Evolutionary conservation across 1,140 invertebrate genomes (phyloP).

Genomic region (Pachyrhynchus sulphureomaculatus): DNA sequence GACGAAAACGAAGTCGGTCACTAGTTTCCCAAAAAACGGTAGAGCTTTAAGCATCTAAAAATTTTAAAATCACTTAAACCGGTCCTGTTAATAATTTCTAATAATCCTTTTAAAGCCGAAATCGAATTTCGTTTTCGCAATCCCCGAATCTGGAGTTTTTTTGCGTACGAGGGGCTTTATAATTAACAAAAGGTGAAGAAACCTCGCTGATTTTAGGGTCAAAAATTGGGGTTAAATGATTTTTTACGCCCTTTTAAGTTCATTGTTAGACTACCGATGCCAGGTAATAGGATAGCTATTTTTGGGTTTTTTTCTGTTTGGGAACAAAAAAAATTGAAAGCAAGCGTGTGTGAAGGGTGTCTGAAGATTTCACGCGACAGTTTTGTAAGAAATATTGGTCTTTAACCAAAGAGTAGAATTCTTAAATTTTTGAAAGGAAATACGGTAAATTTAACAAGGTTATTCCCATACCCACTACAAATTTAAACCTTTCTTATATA

Average conservation of each 20-base stretch:
- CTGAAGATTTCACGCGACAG: background rate
- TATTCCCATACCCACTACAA: too few relatives aligned
- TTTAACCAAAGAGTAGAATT: too few relatives aligned
- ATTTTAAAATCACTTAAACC: too few relatives aligned
- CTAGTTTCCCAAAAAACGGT: too few relatives aligned
- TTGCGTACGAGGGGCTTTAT: slow-evolving; percentile 2
- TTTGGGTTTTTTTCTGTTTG: slow-evolving; percentile 23
- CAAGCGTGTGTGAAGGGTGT: background rate
- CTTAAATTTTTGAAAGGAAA: too few relatives aligned
- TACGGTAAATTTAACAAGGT: too few relatives aligned
- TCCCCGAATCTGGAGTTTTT: too few relatives aligned
- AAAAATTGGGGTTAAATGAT: slow-evolving; percentile 31
- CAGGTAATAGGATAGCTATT: slow-evolving; percentile 24
- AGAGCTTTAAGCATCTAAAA: too few relatives aligned
- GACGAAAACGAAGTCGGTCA: too few relatives aligned
- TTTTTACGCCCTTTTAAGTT: slow-evolving; percentile 21
- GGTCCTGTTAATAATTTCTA: too few relatives aligned
- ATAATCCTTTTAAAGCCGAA: too few relatives aligned
- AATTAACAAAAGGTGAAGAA: slow-evolving; percentile 22
- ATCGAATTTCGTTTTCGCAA: slow-evolving; percentile 5
- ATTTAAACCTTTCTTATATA: too few relatives aligned
- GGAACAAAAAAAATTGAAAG: slow-evolving; percentile 15
- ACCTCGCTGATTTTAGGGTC: slow-evolving; percentile 23
- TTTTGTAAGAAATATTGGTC: background rate
- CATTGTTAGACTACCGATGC: slow-evolving; percentile 8